phyloP scores from a whole-genome alignment of 2,888 invertebrate genomes.

The Falcaria lacertinaria region DNA sequence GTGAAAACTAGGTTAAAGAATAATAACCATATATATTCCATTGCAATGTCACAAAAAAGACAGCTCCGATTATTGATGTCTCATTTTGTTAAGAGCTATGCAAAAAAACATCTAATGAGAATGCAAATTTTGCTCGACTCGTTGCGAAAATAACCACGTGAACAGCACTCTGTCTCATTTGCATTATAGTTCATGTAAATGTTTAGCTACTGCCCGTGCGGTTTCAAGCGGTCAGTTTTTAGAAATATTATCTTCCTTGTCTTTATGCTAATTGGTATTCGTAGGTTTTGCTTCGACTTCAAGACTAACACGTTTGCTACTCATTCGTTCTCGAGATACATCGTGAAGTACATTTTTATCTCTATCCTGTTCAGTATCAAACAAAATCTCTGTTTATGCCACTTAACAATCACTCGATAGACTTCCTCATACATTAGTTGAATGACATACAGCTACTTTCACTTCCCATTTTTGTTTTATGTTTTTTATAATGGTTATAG shows the following conservation, averaged over 20 bases:
- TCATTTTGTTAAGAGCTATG: slow-evolving; percentile 48
- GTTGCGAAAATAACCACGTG: slow-evolving; percentile 54
- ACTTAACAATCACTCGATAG: slow-evolving; percentile 1
- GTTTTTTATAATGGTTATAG: slow-evolving; percentile 1
- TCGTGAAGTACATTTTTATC: background rate
- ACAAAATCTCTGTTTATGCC: background rate
- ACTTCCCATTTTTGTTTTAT: slow-evolving; percentile 1
- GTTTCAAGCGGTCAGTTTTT: slow-evolving; percentile 37
- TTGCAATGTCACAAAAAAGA: slow-evolving; percentile 25
- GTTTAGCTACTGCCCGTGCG: slow-evolving; percentile 61
- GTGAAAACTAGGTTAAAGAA: slow-evolving; percentile 5
- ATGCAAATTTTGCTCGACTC: slow-evolving; percentile 56
- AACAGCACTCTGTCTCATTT: slow-evolving; percentile 55
- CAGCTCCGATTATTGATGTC: slow-evolving; percentile 44
- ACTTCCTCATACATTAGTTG: slow-evolving; percentile 1
- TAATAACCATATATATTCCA: slow-evolving; percentile 8
- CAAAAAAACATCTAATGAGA: slow-evolving; percentile 61
- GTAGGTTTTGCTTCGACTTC: slow-evolving; percentile 17
- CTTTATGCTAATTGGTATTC: slow-evolving; percentile 24
- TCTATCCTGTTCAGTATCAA: background rate
- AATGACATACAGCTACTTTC: background rate
- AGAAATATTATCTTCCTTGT: slow-evolving; percentile 26
- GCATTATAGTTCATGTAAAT: slow-evolving; percentile 61
- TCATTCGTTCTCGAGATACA: slow-evolving; percentile 13
- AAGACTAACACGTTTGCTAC: slow-evolving; percentile 15